These are phyloP conservation scores for Fabriciana adippe DNA, from an alignment of 2,888 invertebrate species.

Conservation along the genomic window DNA sequence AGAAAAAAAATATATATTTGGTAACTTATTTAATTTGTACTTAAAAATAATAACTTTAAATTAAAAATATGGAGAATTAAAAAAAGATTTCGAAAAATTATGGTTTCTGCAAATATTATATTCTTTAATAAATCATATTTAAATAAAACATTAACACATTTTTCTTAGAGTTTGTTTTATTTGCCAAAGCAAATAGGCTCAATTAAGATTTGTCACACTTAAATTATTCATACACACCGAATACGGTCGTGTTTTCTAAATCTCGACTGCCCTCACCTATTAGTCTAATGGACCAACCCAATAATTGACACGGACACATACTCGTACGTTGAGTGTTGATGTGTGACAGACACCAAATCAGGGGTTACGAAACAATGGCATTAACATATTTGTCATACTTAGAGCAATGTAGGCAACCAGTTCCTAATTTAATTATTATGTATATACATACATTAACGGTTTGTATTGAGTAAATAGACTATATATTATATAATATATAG, in stretches of 20 bases:
- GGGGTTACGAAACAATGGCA: constrained; percentile 8
- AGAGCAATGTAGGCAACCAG: not conserved
- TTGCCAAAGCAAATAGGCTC: not conserved
- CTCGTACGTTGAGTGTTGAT: not conserved
- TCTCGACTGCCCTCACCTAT: constrained; percentile 23
- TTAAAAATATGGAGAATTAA: too few species aligned
- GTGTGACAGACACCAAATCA: constrained; percentile 15
- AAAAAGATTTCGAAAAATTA: too few species aligned
- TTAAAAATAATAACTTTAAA: too few species aligned
- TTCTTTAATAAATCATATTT: not conserved
- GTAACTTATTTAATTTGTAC: too few species aligned
- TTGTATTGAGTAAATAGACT: too few species aligned
- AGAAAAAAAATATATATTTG: too few species aligned
- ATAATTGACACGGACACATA: constrained; percentile 16
- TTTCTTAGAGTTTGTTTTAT: not conserved
- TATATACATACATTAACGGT: not conserved
- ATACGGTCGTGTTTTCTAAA: constrained; percentile 21
- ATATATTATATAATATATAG: too few species aligned
- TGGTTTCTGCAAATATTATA: too few species aligned
- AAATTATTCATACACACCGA: constrained; percentile 6
- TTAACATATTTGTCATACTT: not conserved
- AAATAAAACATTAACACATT: not conserved
- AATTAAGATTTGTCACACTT: constrained; percentile 3
- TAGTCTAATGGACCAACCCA: constrained; percentile 24
- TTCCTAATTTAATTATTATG: not conserved